phyloP scores from a whole-genome alignment of 2,797 vertebrate genomes.

The Dromococcyx pavoninus region DNA sequence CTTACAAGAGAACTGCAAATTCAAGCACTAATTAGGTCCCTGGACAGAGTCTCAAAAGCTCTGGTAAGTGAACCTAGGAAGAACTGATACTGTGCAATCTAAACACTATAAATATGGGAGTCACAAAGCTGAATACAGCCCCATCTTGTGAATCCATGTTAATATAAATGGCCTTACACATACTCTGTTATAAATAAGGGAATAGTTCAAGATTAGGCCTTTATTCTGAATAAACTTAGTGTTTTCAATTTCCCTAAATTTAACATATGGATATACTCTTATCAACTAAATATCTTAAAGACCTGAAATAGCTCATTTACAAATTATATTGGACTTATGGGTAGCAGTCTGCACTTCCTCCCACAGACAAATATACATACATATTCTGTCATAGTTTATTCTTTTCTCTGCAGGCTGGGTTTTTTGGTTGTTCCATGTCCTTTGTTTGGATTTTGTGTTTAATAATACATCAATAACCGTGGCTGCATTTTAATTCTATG shows the following conservation, averaged over 20 bases:
- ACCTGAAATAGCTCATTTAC: neutral
- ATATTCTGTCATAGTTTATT: neutral
- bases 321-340: neutral
- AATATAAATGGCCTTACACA: neutral
- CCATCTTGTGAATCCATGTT: neutral
- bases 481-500: neutral
- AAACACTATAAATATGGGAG: conserved; percentile 36
- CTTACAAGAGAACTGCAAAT: conserved; percentile 52
- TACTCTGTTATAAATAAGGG: neutral
- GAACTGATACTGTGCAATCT: conserved; percentile 25
- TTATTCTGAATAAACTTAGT: neutral
- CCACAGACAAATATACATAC: neutral
- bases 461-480: neutral
- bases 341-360: neutral
- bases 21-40: conserved; percentile 60
- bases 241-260: neutral
- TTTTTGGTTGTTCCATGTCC: neutral
- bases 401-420: neutral
- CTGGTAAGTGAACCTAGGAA: conserved; percentile 24
- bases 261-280: neutral
- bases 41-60: conserved; percentile 34
- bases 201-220: neutral
- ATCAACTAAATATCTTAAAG: neutral
- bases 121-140: conserved; percentile 29
- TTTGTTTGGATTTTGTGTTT: neutral